Conservation (phyloP, 2,797 vertebrate genomes). For the Hemibagrus guttatus region DNA sequence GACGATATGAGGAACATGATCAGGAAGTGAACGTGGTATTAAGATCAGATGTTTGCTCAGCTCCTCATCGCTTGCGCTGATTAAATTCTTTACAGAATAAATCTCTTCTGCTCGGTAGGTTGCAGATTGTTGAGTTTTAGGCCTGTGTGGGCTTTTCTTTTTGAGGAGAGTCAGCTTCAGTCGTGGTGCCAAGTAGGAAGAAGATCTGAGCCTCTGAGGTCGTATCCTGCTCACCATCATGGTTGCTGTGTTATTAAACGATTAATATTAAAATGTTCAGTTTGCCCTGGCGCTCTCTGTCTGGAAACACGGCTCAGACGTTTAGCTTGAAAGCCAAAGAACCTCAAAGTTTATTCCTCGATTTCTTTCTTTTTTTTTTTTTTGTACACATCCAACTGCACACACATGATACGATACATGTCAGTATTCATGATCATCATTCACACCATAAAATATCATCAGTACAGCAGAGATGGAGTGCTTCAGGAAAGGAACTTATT, state of each 20-base stretch:
- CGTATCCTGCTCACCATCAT: slow-evolving; percentile 1
- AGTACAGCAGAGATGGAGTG: background rate
- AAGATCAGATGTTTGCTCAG: background rate
- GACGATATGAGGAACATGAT: background rate
- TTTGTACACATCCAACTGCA: background rate
- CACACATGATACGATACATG: background rate
- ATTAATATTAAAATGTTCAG: slow-evolving; percentile 34
- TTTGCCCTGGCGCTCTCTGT: background rate
- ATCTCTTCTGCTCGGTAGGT: background rate
- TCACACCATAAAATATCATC: too few relatives aligned
- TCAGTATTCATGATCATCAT: background rate
- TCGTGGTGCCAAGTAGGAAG: background rate
- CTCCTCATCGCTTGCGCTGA: background rate
- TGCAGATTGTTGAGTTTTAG: background rate
- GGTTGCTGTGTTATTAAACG: slow-evolving; percentile 2
- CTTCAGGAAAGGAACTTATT: background rate
- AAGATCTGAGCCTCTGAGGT: background rate
- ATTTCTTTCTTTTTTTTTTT: background rate
- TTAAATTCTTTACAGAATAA: background rate
- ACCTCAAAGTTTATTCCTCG: background rate
- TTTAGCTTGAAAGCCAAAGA: background rate
- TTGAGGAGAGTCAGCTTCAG: background rate
- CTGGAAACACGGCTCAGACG: background rate
- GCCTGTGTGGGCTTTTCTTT: slow-evolving; percentile 1
- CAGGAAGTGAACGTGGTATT: background rate